Evolutionary conservation across 2,888 invertebrate species (phyloP), one percentile per base, ranked within the genome.

Genomic region (Gisinianus flammeolus): DNA sequence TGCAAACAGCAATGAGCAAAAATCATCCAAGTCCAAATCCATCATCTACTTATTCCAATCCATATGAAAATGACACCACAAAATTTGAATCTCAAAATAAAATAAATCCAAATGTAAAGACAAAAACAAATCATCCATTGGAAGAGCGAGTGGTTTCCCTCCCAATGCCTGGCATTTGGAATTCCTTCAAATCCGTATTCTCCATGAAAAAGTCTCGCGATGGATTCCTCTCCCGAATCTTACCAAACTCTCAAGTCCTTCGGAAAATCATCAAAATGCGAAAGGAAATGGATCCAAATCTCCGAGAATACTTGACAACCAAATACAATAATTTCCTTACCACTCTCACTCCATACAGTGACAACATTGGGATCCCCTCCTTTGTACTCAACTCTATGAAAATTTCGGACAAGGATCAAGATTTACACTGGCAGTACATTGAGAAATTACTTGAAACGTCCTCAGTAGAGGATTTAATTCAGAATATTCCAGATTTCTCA

Each of bases 331-430:
- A 79, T 22, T 81, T 85, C 28, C 58, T 84, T 24, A 77, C 79
- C 10, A 83, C 78, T 44, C 64, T 84, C n/a, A 62, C 81, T 22
- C 82, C 83, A 16, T 83, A 83, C 80, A 83, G 83, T 73, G n/a
- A n/a, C n/a, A n/a, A 75, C 22, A 81, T 84, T 64, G 84, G 83
- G 0, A 81, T 83, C 8, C 82, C 84, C 0, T 62, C 81, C 0
- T 83, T 79, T 72, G 82, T 83, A 6, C 68, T 84, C n/a, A 83
- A 82, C 44, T 80, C 84, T 0, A 83, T 84, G 83, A 83, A 82
- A 77, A 79, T 84, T 0, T 80, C 83, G 8, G 74, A 81, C 71
- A 77, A 83, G 28, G 12, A 4, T 26, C 79, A 78, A 66, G 84
- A 84, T 64, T 79, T 83, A 2, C 82, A 83, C 2, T 83, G 83